phyloP scores from a whole-genome alignment of 2,797 vertebrate genomes.

The Philypnodon macrostomus region DNA sequence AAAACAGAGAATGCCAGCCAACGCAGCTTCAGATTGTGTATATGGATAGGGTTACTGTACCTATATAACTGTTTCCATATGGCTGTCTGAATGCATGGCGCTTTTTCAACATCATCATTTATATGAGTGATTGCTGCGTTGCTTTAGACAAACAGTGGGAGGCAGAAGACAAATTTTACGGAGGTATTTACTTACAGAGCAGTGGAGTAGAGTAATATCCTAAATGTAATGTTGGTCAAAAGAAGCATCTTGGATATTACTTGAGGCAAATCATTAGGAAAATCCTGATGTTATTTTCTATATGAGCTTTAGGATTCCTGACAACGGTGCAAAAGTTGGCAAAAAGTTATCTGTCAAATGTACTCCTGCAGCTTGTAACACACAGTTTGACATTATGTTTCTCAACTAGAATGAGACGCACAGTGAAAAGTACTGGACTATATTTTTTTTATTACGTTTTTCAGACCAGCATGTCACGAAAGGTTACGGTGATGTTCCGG shows the following conservation, averaged over 20 bases:
- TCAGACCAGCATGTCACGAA: slow-evolving; percentile 13
- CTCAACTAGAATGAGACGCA: slow-evolving; percentile 14
- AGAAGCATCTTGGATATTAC: neutral
- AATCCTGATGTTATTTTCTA: slow-evolving; percentile 7
- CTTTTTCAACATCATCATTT: slow-evolving; percentile 62
- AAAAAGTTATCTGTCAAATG: slow-evolving; percentile 23
- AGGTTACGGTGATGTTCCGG: neutral
- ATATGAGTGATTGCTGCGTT: slow-evolving; percentile 57
- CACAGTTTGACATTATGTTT: slow-evolving; percentile 11
- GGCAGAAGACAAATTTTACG: slow-evolving; percentile 46
- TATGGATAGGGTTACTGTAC: slow-evolving; percentile 70
- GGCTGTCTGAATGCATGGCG: slow-evolving; percentile 42
- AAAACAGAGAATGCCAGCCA: slow-evolving; percentile 49
- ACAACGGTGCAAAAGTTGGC: slow-evolving; percentile 18
- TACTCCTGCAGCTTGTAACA: neutral
- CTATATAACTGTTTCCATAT: slow-evolving; percentile 72
- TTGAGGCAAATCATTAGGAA: neutral
- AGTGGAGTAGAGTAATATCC: slow-evolving; percentile 32
- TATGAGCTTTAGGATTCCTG: slow-evolving; percentile 5
- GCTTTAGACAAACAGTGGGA: slow-evolving; percentile 56
- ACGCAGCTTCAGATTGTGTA: slow-evolving; percentile 57
- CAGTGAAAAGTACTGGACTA: slow-evolving; percentile 10
- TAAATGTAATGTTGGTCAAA: slow-evolving; percentile 5
- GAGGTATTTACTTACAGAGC: slow-evolving; percentile 62
- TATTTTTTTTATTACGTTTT: slow-evolving; percentile 2